A percentile compares a stretch with the other conserved stretches of the same genome.
Evolutionary conservation across 64 coral and sea anemone species (phyloP).

Genomic region (Montipora foliosa): DNA sequence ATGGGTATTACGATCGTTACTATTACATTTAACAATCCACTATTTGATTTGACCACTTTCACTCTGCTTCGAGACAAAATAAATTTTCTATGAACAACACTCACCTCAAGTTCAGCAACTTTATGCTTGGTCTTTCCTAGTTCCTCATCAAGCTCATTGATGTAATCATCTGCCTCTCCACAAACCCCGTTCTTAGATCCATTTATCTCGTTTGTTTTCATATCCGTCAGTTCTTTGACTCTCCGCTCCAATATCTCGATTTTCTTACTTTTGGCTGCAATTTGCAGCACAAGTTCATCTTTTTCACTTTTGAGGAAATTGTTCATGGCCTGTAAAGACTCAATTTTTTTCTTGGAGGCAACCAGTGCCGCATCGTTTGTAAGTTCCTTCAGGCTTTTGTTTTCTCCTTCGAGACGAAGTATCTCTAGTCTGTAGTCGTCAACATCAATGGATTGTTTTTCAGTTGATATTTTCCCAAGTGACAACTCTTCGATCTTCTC

Average conservation of each 20-base stretch:
- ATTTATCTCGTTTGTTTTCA: constrained; percentile 17
- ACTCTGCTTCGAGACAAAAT: too few species aligned
- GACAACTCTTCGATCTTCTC: constrained; percentile 28
- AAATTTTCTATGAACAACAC: neutral
- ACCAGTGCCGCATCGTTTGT: constrained; percentile 5
- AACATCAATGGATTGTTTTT: neutral
- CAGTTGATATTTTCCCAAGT: neutral
- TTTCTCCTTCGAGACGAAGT: constrained; percentile 40
- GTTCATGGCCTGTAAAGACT: constrained; percentile 45
- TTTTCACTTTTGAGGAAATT: constrained; percentile 57
- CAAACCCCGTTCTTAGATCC: neutral
- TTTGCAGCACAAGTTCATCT: constrained; percentile 49
- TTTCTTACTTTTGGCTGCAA: constrained; percentile 61
- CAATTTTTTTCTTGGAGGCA: constrained; percentile 50
- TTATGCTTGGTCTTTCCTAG: constrained; percentile 43
- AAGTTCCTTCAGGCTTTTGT: constrained; percentile 43
- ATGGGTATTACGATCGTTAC: too few species aligned
- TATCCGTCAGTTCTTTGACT: constrained; percentile 22
- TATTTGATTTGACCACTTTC: too few species aligned
- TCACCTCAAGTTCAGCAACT: constrained; percentile 51
- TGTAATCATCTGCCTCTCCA: constrained; percentile 15
- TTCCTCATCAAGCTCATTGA: constrained; percentile 42
- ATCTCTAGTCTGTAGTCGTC: constrained; percentile 57
- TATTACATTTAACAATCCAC: too few species aligned
- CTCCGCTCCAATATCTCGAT: constrained; percentile 50